Conservation (phyloP, 2,888 invertebrate species). For the Cataglyphis livida region DNA sequence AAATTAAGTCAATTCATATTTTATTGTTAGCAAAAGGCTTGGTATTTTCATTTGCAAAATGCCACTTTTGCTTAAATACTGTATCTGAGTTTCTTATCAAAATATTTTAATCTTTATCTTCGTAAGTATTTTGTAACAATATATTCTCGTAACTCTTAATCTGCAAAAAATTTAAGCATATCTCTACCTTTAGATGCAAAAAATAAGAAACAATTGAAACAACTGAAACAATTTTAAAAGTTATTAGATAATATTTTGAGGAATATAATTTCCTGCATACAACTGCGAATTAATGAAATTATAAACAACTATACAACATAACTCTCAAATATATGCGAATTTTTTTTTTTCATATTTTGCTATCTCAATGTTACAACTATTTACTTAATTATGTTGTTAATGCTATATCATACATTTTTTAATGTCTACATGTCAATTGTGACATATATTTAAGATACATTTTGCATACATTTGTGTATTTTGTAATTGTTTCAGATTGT, state of each 20-base stretch:
- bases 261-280: not conserved
- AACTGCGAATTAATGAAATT: constrained; percentile 29
- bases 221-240: constrained; percentile 3
- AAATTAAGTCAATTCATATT: constrained; percentile 18
- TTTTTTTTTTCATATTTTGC: constrained; percentile 2
- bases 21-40: not conserved
- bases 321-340: constrained; percentile 16
- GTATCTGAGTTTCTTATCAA: not conserved
- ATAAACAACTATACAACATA: not conserved
- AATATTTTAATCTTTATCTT: constrained; percentile 3
- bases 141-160: not conserved
- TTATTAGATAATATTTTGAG: not conserved
- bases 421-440: constrained; percentile 8
- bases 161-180: not conserved
- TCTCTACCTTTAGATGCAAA: not conserved
- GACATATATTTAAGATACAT: constrained; percentile 20
- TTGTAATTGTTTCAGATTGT: constrained; percentile 52
- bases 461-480: constrained; percentile 13
- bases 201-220: not conserved
- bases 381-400: constrained; percentile 21
- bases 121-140: not conserved
- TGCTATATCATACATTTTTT: constrained; percentile 18
- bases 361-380: constrained; percentile 18
- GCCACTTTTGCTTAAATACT: not conserved
- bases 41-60: not conserved